These are phyloP conservation scores for Brachyalestes nurse DNA, from an alignment of 2,797 vertebrate genomes.

Conservation along the genomic window DNA sequence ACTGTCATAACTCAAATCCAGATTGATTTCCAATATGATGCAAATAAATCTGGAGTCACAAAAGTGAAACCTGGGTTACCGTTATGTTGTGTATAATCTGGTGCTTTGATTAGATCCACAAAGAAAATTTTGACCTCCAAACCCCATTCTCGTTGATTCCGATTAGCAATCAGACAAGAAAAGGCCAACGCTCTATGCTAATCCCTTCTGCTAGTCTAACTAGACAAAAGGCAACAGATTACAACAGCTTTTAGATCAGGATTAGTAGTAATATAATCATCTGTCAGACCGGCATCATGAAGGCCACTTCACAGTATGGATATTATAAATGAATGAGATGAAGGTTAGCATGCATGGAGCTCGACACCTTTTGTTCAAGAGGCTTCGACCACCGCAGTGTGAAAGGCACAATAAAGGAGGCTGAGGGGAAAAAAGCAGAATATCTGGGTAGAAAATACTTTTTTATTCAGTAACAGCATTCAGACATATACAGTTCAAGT, in stretches of 20 bases:
- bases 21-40: not conserved
- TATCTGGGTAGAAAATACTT: not conserved
- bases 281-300: conserved; percentile 15
- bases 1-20: not conserved
- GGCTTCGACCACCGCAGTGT: too few relatives aligned
- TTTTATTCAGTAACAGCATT: conserved; percentile 46
- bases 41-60: not conserved
- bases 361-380: not conserved
- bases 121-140: conserved; percentile 10
- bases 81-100: conserved; percentile 23
- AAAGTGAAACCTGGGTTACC: conserved; percentile 4
- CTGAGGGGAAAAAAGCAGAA: not conserved
- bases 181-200: conserved; percentile 35
- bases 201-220: conserved; percentile 14
- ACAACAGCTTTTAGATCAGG: conserved; percentile 25
- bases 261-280: conserved; percentile 28
- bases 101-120: conserved; percentile 9
- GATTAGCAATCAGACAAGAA: conserved; percentile 23
- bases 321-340: not conserved
- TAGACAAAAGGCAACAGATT: conserved; percentile 18
- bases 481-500: conserved; percentile 30
- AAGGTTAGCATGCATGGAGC: not conserved
- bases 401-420: not conserved
- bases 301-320: not conserved
- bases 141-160: not conserved